Conservation (phyloP, 2,113 vertebrate species). For the Acinonyx jubatus region DNA sequence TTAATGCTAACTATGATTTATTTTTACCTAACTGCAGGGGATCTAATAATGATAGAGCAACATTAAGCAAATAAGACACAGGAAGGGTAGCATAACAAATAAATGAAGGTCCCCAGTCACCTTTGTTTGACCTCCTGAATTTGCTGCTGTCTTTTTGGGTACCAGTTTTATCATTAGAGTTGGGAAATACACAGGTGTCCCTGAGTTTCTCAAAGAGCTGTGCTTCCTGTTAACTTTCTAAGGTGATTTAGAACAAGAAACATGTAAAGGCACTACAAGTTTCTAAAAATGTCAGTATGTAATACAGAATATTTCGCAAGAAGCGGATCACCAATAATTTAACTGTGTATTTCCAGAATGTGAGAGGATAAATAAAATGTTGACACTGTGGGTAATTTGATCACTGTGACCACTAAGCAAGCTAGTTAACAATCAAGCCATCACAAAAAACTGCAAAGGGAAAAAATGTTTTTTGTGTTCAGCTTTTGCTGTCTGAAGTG, state of each 20-base stretch:
- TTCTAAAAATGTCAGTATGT: background rate
- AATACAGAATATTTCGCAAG: constrained; percentile 17
- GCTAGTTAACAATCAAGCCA: constrained; percentile 60
- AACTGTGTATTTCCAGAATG: background rate
- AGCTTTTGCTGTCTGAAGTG: constrained; percentile 71
- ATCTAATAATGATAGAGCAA: background rate
- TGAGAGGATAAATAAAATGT: constrained; percentile 58
- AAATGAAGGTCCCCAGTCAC: background rate
- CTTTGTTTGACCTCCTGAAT: constrained; percentile 31
- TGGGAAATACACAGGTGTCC: background rate
- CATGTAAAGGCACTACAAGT: background rate
- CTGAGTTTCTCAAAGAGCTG: background rate
- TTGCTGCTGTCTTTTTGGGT: background rate
- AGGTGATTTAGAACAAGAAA: constrained; percentile 32
- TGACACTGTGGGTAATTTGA: constrained; percentile 59
- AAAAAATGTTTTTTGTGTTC: constrained; percentile 70
- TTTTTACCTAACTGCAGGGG: background rate
- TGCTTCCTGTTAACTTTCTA: background rate
- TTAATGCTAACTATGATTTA: constrained; percentile 68
- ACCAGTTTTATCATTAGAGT: background rate
- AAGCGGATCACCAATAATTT: background rate
- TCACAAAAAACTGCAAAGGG: constrained; percentile 50
- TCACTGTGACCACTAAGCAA: constrained; percentile 55
- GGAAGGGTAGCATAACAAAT: background rate
- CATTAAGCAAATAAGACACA: background rate